phyloP scores from a whole-genome alignment of 2,113 vertebrate genomes.

The Sebastes schlegelii region DNA sequence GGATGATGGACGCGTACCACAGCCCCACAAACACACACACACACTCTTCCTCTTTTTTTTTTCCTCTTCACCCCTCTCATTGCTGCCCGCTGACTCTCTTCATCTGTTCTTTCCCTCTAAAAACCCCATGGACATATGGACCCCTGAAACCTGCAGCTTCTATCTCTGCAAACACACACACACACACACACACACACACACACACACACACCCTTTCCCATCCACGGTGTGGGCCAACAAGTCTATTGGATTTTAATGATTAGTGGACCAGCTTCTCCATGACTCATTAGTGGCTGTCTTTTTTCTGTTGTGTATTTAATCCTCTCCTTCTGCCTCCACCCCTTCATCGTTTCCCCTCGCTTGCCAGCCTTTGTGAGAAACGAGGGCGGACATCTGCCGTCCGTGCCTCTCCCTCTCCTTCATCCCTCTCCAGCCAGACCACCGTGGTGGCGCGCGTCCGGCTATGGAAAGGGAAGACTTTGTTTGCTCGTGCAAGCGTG shows the following conservation, averaged over 20 bases:
- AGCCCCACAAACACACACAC: conserved; percentile 15
- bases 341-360: conserved; percentile 65
- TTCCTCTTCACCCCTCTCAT: conserved; percentile 44
- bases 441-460: conserved; percentile 76
- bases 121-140: conserved; percentile 81
- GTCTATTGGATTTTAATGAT: conserved; percentile 79
- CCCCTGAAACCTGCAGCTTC: conserved; percentile 68
- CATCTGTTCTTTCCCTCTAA: conserved; percentile 78
- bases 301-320: conserved; percentile 77
- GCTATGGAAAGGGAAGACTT: conserved; percentile 66
- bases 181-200: conserved; percentile 36
- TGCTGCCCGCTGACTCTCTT: conserved; percentile 72
- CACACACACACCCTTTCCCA: conserved; percentile 40
- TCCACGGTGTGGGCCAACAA: conserved; percentile 66
- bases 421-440: conserved; percentile 81
- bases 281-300: conserved; percentile 76
- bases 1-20: conserved; percentile 53
- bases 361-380: conserved; percentile 74
- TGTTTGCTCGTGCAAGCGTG: conserved; percentile 64
- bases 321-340: conserved; percentile 72
- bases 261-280: conserved; percentile 73
- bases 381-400: conserved; percentile 84
- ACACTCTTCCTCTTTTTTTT: conserved; percentile 25
- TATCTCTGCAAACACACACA: conserved; percentile 42
- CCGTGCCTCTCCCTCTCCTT: conserved; percentile 78